Evolutionary conservation across 2,888 invertebrate genomes (phyloP).

Genomic region (Ichneumoninae sp.): DNA sequence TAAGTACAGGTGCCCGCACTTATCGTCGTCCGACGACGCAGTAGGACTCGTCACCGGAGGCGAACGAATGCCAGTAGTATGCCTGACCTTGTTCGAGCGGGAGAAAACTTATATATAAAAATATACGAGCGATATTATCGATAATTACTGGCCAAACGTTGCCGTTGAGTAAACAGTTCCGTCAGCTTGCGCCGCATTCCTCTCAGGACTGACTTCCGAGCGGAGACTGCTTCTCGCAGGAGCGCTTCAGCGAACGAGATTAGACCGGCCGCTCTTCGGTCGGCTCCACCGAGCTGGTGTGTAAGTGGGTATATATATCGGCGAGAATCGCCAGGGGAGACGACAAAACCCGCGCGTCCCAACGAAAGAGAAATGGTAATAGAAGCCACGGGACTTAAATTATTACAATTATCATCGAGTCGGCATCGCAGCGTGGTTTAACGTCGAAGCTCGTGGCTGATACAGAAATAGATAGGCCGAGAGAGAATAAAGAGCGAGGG

Average conservation of each 20-base stretch:
- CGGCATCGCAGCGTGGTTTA: conserved; percentile 34
- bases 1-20: background rate
- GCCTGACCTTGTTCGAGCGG: background rate
- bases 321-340: background rate
- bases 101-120: background rate
- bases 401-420: conserved; percentile 57
- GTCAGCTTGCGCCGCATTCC: conserved; percentile 71
- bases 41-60: conserved; percentile 51
- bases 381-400: conserved; percentile 48
- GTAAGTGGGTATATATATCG: background rate
- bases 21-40: conserved; percentile 21
- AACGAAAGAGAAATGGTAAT: conserved; percentile 22
- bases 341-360: background rate
- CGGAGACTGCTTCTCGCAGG: background rate
- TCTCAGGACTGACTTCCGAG: conserved; percentile 63
- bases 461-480: conserved; percentile 58
- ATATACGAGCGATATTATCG: conserved; percentile 3
- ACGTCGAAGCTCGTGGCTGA: conserved; percentile 15
- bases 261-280: background rate
- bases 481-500: conserved; percentile 23
- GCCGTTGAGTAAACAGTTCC: conserved; percentile 60
- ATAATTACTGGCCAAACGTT: conserved; percentile 67
- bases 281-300: background rate
- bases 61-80: background rate
- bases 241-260: conserved; percentile 3